Evolutionary conservation across 1,140 invertebrate species (phyloP).

Genomic region (Tetramorium parvispinum): DNA sequence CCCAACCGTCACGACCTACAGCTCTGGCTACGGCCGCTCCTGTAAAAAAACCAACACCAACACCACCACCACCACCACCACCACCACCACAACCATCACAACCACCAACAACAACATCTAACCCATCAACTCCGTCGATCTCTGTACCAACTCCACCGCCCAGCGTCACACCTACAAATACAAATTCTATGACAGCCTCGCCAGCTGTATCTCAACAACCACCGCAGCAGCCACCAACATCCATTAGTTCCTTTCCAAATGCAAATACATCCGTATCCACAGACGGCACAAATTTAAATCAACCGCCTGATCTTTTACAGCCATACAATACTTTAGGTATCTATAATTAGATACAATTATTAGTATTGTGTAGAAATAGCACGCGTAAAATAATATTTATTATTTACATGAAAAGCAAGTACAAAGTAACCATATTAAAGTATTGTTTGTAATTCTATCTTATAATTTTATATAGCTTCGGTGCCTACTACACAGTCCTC

Average conservation of each 20-base stretch:
- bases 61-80: slow-evolving; percentile 78
- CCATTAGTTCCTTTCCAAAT: slow-evolving; percentile 80
- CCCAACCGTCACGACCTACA: slow-evolving; percentile 83
- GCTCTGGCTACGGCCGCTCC: slow-evolving; percentile 84
- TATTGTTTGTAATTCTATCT: too few species aligned
- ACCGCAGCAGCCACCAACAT: slow-evolving; percentile 75
- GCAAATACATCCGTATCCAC: slow-evolving; percentile 75
- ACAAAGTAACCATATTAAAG: not conserved
- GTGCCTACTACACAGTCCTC: slow-evolving; percentile 78
- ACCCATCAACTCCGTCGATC: slow-evolving; percentile 78
- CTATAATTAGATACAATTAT: slow-evolving; percentile 18
- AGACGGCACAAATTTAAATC: slow-evolving; percentile 76
- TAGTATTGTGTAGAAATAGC: slow-evolving; percentile 14
- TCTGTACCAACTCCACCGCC: slow-evolving; percentile 82
- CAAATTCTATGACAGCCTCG: slow-evolving; percentile 80
- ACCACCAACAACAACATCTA: slow-evolving; percentile 74
- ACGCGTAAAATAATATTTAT: not conserved
- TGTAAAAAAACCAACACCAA: slow-evolving; percentile 81
- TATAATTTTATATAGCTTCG: slow-evolving; percentile 69
- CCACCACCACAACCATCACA: slow-evolving; percentile 78
- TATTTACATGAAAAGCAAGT: not conserved
- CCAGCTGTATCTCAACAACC: slow-evolving; percentile 80
- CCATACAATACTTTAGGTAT: slow-evolving; percentile 79
- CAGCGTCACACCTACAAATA: slow-evolving; percentile 82
- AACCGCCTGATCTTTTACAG: slow-evolving; percentile 82